phyloP scores from a whole-genome alignment of 2,888 invertebrate species.

The Eilema caniola region DNA sequence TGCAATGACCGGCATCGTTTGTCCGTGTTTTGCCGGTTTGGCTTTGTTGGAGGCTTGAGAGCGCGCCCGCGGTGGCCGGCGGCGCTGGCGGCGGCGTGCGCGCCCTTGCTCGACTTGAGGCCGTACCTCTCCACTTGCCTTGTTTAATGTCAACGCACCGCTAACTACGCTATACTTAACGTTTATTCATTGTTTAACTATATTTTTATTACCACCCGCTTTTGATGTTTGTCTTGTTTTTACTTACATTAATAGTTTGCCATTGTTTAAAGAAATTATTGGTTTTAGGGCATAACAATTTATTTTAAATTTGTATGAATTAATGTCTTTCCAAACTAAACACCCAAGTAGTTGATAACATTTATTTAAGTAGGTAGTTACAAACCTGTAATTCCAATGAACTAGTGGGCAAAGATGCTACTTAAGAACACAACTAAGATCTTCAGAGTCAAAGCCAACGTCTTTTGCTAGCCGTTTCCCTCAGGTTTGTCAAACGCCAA shows the following conservation, averaged over 20 bases:
- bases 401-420: too few species aligned
- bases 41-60: conserved; percentile 49
- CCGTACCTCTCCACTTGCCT: conserved; percentile 71
- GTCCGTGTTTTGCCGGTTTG: conserved; percentile 29
- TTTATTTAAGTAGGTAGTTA: too few species aligned
- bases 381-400: too few species aligned
- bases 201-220: conserved; percentile 47
- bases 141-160: conserved; percentile 73
- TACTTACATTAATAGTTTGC: conserved; percentile 20
- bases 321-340: neutral
- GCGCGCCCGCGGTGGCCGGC: conserved; percentile 10
- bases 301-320: neutral
- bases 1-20: conserved; percentile 41
- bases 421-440: too few species aligned
- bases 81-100: conserved; percentile 36
- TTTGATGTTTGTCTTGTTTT: conserved; percentile 43
- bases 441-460: too few species aligned
- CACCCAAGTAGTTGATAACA: too few species aligned
- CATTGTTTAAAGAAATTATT: neutral
- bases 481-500: too few species aligned
- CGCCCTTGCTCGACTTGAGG: conserved; percentile 76
- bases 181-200: conserved; percentile 12
- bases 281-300: neutral
- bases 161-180: conserved; percentile 45
- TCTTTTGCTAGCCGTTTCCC: too few species aligned